phyloP scores from a whole-genome alignment of 2,113 vertebrate genomes.

The Mastomys natalensis region DNA sequence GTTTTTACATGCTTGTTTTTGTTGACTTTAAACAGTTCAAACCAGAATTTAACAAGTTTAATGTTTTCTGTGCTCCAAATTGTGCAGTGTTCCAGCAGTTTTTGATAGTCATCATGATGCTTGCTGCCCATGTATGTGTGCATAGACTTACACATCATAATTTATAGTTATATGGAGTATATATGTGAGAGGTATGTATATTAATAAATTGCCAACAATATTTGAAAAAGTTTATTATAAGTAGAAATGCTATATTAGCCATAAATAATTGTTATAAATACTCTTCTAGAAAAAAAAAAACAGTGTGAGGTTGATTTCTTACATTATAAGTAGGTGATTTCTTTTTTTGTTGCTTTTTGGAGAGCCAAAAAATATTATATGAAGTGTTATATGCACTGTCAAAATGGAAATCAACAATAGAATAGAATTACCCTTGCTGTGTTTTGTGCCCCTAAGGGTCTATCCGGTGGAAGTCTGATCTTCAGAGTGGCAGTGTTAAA shows the following conservation, averaged over 20 bases:
- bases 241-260: background rate
- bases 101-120: background rate
- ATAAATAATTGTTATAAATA: background rate
- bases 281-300: background rate
- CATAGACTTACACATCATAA: background rate
- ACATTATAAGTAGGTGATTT: background rate
- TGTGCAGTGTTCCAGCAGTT: background rate
- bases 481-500: background rate
- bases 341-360: background rate
- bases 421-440: background rate
- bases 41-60: constrained; percentile 3
- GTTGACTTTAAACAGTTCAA: constrained; percentile 11
- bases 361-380: background rate
- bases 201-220: background rate
- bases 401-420: constrained; percentile 11
- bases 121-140: background rate
- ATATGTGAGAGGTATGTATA: background rate
- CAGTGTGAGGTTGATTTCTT: background rate
- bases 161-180: background rate
- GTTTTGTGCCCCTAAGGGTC: background rate
- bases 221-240: background rate
- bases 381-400: background rate
- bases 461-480: background rate
- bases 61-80: constrained; percentile 21
- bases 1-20: constrained; percentile 10